Percentiles rank a stretch among this genome's conserved stretches.
These are phyloP conservation scores for Euproctis similis DNA, from an alignment of 2,888 invertebrate genomes.

Conservation along the genomic window DNA sequence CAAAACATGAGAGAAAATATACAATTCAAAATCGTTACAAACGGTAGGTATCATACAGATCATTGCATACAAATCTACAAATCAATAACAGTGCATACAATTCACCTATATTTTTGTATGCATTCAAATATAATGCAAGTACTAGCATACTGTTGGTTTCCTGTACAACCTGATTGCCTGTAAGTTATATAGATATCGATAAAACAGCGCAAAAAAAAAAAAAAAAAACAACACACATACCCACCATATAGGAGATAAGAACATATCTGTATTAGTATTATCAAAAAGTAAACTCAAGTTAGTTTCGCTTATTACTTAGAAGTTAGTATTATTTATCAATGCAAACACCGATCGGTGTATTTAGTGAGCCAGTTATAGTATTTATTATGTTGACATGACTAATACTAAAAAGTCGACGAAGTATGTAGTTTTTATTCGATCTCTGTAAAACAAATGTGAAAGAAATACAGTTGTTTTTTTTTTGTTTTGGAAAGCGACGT, in stretches of 20 bases:
- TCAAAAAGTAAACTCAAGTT: constrained; percentile 57
- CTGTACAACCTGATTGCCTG: constrained; percentile 11
- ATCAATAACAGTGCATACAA: background rate
- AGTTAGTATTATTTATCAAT: constrained; percentile 40
- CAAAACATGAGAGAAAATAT: background rate
- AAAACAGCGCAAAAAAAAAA: no score
- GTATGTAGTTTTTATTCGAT: no score
- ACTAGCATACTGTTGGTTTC: constrained; percentile 4
- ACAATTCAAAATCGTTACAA: constrained; percentile 6
- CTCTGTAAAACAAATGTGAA: no score
- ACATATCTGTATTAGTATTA: constrained; percentile 30
- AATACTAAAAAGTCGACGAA: no score
- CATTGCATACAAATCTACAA: constrained; percentile 2
- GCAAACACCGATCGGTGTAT: constrained; percentile 14
- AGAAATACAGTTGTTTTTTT: no score
- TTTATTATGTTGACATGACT: no score
- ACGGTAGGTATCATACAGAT: no score
- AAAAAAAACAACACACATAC: constrained; percentile 22
- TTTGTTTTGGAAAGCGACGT: no score
- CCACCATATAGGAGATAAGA: constrained; percentile 22
- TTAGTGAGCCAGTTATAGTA: background rate
- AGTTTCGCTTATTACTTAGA: constrained; percentile 48
- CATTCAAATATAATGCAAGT: constrained; percentile 8
- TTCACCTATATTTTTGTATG: constrained; percentile 3
- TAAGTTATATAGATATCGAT: constrained; percentile 22